Base-by-base conservation (phyloP, 2,888 invertebrate genomes). In the Dasypogon diadema region DNA sequence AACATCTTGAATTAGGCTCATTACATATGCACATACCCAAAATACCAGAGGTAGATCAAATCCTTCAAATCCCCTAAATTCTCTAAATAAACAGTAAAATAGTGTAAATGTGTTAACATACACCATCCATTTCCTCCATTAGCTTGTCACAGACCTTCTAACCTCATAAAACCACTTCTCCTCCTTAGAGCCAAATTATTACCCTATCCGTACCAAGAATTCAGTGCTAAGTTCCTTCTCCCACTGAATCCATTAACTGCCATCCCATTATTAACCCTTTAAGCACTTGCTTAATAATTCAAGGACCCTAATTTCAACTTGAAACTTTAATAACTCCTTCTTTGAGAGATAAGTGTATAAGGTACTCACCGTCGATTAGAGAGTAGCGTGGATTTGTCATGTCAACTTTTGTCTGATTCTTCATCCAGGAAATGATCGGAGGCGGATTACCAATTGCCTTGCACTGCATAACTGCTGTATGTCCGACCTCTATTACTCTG, bases 401-500 rank as follows among this genome's bases (percentile, higher is more conserved):
- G 84, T 96, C 93, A 81, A 97, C 90, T 75, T 97, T 98, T 82
- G 97, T 88, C 85, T 93, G 92, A 88, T 98, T 96, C 86, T 96
- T 93, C 80, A 98, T 91, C 99, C 99, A 99, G 80, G 93, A 91
- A 82, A 98, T 93, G 81, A 88, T 90, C 3, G 93, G 93, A 34
- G 92, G 87, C 2, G 96, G 97, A 83, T 89, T 92, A 73, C 98
- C 98, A 54, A 90, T 90, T 42, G 97, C 98, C 78, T 93, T 91
- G 87, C 99, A 99, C 54, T 92, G 92, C 82, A 99, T 90, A 22
- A 95, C 91, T 12, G 97, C 94, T 55, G 92, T 95, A 87, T 96
- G 95, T 16, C 97, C 97, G 80, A 96, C 96, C 87, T 99, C 99
- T 70, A 98, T 98, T 73, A 97, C 98, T 88, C 97, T 95, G 76